Evolutionary conservation across 2,797 vertebrate species (phyloP).

Genomic region (Macrochelys suwanniensis): DNA sequence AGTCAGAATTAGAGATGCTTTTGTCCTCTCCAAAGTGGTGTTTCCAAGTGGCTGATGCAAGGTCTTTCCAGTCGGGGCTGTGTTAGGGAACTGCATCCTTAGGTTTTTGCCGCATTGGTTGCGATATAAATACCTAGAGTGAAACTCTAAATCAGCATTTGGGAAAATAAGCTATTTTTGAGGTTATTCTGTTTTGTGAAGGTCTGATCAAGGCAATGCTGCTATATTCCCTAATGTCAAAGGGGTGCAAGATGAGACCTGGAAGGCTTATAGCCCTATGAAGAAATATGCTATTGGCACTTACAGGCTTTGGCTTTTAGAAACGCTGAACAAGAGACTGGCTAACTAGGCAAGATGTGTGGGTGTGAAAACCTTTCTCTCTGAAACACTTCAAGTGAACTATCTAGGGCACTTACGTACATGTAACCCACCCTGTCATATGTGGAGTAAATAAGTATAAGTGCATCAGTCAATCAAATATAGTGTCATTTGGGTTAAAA

Average conservation of each 20-base stretch:
- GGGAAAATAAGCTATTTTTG: background rate
- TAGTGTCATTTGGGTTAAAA: background rate
- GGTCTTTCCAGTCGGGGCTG: background rate
- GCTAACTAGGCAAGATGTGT: background rate
- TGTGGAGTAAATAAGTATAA: background rate
- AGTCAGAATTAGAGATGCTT: background rate
- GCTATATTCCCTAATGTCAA: background rate
- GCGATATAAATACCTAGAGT: background rate
- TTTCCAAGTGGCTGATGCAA: fast-evolving
- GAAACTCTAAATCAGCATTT: background rate
- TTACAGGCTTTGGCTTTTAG: background rate
- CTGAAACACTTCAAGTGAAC: background rate
- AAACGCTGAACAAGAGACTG: background rate
- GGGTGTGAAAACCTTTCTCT: background rate
- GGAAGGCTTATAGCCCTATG: background rate
- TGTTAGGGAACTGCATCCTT: background rate
- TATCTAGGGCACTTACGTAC: background rate
- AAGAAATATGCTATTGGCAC: background rate
- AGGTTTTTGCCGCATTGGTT: background rate
- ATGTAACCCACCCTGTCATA: background rate
- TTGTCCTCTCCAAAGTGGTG: background rate
- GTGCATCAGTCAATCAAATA: background rate
- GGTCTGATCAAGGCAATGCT: background rate
- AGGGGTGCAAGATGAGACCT: background rate
- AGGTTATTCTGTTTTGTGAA: background rate